A percentile compares a stretch with the other conserved stretches of the same genome.
Evolutionary conservation across 1,140 invertebrate genomes (phyloP).

Genomic region (Camponotus floridanus): DNA sequence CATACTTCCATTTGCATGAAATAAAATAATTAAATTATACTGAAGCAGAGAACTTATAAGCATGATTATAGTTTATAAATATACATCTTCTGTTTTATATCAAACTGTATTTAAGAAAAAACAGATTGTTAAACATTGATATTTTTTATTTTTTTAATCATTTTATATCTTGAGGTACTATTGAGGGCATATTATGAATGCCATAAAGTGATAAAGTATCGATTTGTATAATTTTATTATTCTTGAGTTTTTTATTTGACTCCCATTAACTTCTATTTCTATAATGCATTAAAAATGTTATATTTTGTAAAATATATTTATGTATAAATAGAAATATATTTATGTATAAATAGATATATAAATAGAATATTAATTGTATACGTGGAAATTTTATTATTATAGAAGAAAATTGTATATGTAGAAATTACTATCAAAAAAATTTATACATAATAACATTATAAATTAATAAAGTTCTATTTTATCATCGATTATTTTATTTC

Average conservation of each 20-base stretch:
- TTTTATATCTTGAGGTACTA: conserved; percentile 21
- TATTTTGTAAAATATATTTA: background rate
- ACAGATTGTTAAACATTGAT: conserved; percentile 2
- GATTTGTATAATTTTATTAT: conserved; percentile 18
- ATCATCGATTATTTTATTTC: conserved; percentile 5
- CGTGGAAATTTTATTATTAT: background rate
- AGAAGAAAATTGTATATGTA: conserved; percentile 10
- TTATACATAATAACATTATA: conserved; percentile 38
- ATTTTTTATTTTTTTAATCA: conserved; percentile 1
- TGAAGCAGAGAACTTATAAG: conserved; percentile 7
- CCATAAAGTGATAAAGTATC: conserved; percentile 4
- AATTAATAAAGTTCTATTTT: conserved; percentile 23
- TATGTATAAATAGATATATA: too few species aligned
- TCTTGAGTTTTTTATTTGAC: background rate
- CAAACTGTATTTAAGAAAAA: background rate
- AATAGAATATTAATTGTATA: background rate
- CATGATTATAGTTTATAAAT: background rate
- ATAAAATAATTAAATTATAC: conserved; percentile 24
- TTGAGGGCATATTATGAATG: background rate
- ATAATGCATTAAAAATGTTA: conserved; percentile 11
- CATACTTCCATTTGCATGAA: background rate
- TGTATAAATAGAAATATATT: background rate
- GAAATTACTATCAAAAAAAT: background rate
- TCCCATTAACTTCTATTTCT: background rate
- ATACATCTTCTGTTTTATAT: background rate